Evolutionary conservation across 2,797 vertebrate genomes (phyloP), one percentile per base, ranked within the genome.

Genomic region (Sebastes taczanowskii): DNA sequence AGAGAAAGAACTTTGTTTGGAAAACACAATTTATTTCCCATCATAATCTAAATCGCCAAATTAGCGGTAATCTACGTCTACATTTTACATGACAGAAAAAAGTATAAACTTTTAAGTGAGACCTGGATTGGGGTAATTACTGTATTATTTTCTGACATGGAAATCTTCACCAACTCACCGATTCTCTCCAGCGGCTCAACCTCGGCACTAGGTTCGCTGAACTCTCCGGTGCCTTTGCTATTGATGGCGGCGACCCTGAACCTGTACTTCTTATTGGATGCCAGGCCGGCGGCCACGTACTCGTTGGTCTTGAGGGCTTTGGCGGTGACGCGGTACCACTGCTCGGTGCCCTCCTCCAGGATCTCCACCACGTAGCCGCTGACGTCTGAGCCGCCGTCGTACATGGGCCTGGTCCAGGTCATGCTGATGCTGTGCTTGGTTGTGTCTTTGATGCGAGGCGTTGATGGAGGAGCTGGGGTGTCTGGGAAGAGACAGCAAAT

Each of bases 181-280:
- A 97, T 82, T 96, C 90, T 97, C 96, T 99, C 98, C 88, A 97
- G 89, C 0, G 99, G 97, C 86, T 97, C 97, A 8, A 96, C 95
- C 94, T 97, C 96, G 42, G 96, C 93, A 38, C 95, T 97, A 5
- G 97, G 95, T 82, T 98, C 97, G 2, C 98, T 99, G 89, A 97
- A 99, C 92, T 99, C 99, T 66, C 99, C 98, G 56, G 97, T 97
- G 29, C 98, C 99, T n/a, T 97, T 98, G 80, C 90, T 88, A 18
- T 99, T 99, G 86, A 97, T 88, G 66, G 97, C 97, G 75, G 98
- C 97, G 8, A 99, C 98, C 92, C 98, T 96, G 91, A 99, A 99
- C 63, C 94, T 93, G 88, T 99, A 99, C 90, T 97, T 99, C 91
- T 98, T 98, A 84, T 90, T 96, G 86, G 93, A 94, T 90, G 96